Evolutionary conservation across 2,797 vertebrate genomes (phyloP), one percentile per base, ranked within the genome.

Genomic region (Intellagama lesueurii): DNA sequence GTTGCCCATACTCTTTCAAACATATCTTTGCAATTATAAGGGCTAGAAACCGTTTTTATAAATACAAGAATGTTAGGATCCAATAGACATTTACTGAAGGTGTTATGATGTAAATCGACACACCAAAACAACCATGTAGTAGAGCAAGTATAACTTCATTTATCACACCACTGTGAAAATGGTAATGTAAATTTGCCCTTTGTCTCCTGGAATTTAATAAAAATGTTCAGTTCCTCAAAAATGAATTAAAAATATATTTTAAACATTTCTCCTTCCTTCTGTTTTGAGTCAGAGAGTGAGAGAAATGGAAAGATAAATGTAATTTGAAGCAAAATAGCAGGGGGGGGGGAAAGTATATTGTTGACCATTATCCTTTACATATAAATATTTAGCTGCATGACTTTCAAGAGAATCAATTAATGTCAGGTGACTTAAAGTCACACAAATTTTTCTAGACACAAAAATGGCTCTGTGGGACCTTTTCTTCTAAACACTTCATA

Each of bases 261-360:
- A 91, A 92, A 92, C 91, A 94, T 30, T 24, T 3, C 26, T 44
- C 87, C 64, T 24, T 14, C 35, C 32, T 81, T 4, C 19, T 64
- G n/a, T 11, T 76, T 28, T 76, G 66, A 91, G 90, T 90, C 49
- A 81, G 44, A 87, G 85, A 89, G 11, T 14, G 76, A 28, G 80
- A 80, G 80, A 84, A 12, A 35, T 56, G 56, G 52, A 1, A 24
- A 83, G 81, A 69, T 44, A 47, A 64, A 92, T 75, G 52, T 92
- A 86, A 19, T 89, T 91, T 90, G 78, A 94, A 93, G 44, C 24
- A 89, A 93, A 90, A 83, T 77, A 76, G 73, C 85, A 9, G 86
- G 73, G 19, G 1, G 16, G 16, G 16, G 16, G 5, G 19, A 64
- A 64, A 64, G 16, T 64, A 22, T 64, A 22, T 19, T 52, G 91